phyloP scores from a whole-genome alignment of 2,113 vertebrate genomes.

The Tympanuchus pallidicinctus region DNA sequence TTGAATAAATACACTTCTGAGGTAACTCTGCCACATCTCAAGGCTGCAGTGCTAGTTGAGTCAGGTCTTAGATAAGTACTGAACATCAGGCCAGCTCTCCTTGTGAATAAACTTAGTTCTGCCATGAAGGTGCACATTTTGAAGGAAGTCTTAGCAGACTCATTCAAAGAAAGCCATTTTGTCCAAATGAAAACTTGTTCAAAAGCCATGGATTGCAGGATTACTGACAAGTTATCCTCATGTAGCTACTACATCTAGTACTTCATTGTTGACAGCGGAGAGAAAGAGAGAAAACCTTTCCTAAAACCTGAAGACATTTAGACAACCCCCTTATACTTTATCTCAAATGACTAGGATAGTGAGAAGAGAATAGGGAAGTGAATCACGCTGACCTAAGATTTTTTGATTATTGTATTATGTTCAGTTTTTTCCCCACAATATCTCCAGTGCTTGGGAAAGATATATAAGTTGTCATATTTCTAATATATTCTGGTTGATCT shows the following conservation, averaged over 20 bases:
- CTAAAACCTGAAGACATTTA: not conserved
- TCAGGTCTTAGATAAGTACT: not conserved
- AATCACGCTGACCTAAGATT: not conserved
- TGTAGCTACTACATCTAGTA: not conserved
- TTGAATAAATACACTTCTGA: not conserved
- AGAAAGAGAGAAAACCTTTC: not conserved
- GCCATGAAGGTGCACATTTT: rapidly evolving
- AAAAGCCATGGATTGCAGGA: not conserved
- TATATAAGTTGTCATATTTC: not conserved
- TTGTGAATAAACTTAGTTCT: not conserved
- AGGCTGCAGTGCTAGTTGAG: not conserved
- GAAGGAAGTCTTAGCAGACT: no score
- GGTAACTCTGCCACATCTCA: not conserved
- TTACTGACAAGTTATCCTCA: not conserved
- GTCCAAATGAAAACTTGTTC: not conserved
- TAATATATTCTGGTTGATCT: not conserved
- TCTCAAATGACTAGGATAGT: not conserved
- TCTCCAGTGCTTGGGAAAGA: not conserved
- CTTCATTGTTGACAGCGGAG: not conserved
- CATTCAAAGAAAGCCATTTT: not conserved
- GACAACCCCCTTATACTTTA: not conserved
- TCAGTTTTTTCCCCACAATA: not conserved
- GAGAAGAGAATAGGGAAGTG: not conserved
- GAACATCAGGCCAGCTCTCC: not conserved
- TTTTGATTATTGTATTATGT: not conserved